Percentiles rank a stretch among this genome's conserved stretches.
phyloP scores from a whole-genome alignment of 2,113 vertebrate genomes.

The Vombatus ursinus region DNA sequence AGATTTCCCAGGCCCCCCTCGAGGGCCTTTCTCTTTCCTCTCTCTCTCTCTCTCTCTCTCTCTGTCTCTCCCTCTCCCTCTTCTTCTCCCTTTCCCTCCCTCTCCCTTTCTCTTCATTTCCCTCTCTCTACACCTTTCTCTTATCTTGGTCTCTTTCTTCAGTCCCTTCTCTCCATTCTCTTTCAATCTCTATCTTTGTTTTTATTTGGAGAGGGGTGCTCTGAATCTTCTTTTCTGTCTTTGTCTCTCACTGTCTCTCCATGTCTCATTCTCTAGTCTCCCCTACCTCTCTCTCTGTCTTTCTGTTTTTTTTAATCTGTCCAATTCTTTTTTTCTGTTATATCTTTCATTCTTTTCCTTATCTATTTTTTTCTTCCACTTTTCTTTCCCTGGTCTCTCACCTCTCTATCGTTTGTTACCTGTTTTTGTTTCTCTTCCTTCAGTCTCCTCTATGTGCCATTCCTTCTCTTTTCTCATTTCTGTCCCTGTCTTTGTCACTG shows the following conservation, averaged over 20 bases:
- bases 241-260: neutral
- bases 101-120: neutral
- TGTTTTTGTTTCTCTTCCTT: neutral
- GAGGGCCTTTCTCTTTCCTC: neutral
- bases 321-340: neutral
- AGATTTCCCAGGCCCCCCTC: constrained; percentile 1
- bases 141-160: neutral
- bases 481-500: neutral
- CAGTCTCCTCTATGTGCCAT: neutral
- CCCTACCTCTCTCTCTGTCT: neutral
- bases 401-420: neutral
- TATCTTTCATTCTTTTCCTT: neutral
- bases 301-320: neutral
- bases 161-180: neutral
- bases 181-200: neutral
- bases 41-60: neutral
- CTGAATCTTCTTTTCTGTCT: neutral
- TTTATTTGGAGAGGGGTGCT: neutral
- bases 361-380: neutral
- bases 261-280: too few species aligned
- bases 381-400: neutral
- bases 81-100: too few species aligned
- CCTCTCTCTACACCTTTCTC: neutral
- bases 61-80: neutral
- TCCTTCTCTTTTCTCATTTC: neutral